Conservation (phyloP, 2,888 invertebrate species). For the Invenusta paracnida region DNA sequence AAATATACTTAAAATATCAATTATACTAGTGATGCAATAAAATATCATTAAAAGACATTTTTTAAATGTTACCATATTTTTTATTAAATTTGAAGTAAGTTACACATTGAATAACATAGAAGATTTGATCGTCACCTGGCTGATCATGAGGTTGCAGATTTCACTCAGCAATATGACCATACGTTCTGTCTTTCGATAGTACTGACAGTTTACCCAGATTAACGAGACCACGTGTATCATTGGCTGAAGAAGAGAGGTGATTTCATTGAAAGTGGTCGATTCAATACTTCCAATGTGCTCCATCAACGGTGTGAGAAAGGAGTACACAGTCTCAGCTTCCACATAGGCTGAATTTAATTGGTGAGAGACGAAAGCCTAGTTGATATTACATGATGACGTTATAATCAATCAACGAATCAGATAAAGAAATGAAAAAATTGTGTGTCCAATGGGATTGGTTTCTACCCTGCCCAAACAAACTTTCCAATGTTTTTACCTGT, state of each 20-base stretch:
- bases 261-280: constrained; percentile 57
- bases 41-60: no score
- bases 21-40: no score
- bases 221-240: constrained; percentile 69
- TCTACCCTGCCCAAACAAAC: no score
- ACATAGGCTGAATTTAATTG: constrained; percentile 37
- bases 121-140: no score
- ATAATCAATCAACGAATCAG: no score
- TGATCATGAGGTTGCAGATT: constrained; percentile 39
- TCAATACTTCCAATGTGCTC: constrained; percentile 73
- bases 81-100: no score
- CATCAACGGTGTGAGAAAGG: constrained; percentile 62
- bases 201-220: constrained; percentile 79
- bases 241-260: constrained; percentile 15
- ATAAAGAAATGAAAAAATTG: no score
- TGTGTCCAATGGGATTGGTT: no score
- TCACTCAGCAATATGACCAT: constrained; percentile 76
- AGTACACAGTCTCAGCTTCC: constrained; percentile 37
- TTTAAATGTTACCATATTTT: no score
- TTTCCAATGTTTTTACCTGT: no score
- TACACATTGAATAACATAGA: no score
- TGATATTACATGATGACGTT: not conserved
- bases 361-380: not conserved
- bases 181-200: constrained; percentile 81
- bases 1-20: no score